Percentiles rank a stretch among this genome's conserved stretches.
Conservation (phyloP, 2,888 invertebrate species). For the Campoletis raptor region DNA sequence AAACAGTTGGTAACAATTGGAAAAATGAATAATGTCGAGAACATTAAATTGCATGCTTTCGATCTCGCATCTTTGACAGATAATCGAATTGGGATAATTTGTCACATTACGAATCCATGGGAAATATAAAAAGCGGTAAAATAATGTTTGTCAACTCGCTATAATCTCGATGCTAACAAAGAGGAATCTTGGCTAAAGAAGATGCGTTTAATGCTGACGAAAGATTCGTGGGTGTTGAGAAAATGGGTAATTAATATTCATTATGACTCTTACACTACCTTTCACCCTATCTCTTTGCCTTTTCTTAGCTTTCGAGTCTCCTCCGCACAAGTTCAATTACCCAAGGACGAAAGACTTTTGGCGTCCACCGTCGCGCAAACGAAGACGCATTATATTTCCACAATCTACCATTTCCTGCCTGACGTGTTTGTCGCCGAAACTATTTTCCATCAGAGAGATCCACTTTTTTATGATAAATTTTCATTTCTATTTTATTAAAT, state of each 20-base stretch:
- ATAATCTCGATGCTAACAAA: constrained; percentile 82
- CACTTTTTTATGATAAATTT: neutral
- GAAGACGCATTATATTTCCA: constrained; percentile 82
- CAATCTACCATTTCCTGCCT: constrained; percentile 38
- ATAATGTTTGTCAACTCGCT: constrained; percentile 36
- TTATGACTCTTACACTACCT: constrained; percentile 74
- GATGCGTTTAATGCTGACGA: constrained; percentile 82
- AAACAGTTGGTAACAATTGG: neutral
- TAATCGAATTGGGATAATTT: neutral
- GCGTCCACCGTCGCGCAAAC: constrained; percentile 75
- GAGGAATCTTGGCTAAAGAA: constrained; percentile 80
- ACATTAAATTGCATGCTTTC: neutral
- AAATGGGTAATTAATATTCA: constrained; percentile 84
- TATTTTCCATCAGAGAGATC: constrained; percentile 13
- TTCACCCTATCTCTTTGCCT: constrained; percentile 37
- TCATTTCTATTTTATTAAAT: neutral
- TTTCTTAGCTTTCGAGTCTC: constrained; percentile 34
- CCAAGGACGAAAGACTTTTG: constrained; percentile 52
- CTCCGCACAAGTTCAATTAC: constrained; percentile 74
- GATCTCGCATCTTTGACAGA: neutral
- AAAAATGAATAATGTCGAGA: neutral
- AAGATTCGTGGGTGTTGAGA: constrained; percentile 77
- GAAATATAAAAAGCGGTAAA: constrained; percentile 4
- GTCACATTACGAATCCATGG: neutral
- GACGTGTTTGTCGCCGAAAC: neutral